phyloP scores from a whole-genome alignment of 2,888 invertebrate genomes.

The Eupithecia subfuscata region DNA sequence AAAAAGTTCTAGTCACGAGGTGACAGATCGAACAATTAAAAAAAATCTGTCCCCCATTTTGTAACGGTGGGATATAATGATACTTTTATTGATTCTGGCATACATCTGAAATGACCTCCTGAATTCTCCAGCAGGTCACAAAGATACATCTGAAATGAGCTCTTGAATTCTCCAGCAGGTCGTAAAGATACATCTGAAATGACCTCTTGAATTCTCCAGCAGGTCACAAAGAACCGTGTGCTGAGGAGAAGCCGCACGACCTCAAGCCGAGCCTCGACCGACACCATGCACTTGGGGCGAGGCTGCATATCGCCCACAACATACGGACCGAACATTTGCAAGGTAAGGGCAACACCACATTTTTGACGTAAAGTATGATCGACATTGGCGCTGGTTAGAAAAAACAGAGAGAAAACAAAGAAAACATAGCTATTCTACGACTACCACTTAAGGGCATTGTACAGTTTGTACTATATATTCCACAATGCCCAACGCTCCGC shows the following conservation, averaged over 20 bases:
- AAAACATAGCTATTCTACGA: too few species aligned
- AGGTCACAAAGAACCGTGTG: slow-evolving; percentile 90
- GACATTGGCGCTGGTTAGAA: too few species aligned
- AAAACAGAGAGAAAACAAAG: too few species aligned
- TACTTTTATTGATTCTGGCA: slow-evolving; percentile 49
- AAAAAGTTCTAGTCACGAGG: too few species aligned
- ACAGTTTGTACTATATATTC: too few species aligned
- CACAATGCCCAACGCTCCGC: too few species aligned
- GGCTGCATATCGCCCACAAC: slow-evolving; percentile 74
- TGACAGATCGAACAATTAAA: too few species aligned
- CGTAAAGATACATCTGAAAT: slow-evolving; percentile 83
- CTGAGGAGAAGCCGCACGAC: slow-evolving; percentile 87
- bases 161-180: slow-evolving; percentile 73
- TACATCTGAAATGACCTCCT: not conserved
- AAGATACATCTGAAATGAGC: slow-evolving; percentile 72
- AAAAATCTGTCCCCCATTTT: too few species aligned
- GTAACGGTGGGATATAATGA: too few species aligned
- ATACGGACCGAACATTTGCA: slow-evolving; percentile 70
- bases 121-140: slow-evolving; percentile 83
- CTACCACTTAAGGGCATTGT: too few species aligned
- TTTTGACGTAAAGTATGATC: too few species aligned
- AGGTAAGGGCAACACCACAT: slow-evolving; percentile 14
- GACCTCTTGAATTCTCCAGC: slow-evolving; percentile 31
- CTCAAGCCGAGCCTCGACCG: slow-evolving; percentile 76
- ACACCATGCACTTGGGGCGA: slow-evolving; percentile 75